These are phyloP conservation scores for Laticauda colubrina DNA, from an alignment of 2,113 vertebrate species.

Conservation along the genomic window DNA sequence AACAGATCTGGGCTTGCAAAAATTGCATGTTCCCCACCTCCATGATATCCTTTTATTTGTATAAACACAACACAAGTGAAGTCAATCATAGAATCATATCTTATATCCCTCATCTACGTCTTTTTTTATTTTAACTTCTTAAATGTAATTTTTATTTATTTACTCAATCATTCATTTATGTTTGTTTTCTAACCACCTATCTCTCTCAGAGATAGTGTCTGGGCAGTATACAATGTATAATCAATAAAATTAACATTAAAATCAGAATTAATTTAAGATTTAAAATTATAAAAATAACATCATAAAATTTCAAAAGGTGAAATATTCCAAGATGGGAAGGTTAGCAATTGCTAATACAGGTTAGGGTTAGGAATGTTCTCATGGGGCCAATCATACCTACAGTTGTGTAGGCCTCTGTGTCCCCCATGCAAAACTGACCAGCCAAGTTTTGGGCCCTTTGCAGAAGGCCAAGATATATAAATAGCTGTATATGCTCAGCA, in stretches of 20 bases:
- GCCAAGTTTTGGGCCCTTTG: not conserved
- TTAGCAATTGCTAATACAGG: not conserved
- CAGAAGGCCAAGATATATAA: conserved; percentile 19
- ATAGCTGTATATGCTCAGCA: conserved; percentile 43
- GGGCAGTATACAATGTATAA: not conserved
- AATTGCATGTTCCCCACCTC: not conserved
- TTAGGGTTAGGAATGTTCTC: not conserved
- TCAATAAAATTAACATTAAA: not conserved
- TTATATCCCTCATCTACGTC: not conserved
- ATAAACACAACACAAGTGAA: conserved; percentile 36
- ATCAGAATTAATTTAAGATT: not conserved
- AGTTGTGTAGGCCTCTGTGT: not conserved
- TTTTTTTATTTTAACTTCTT: conserved; percentile 38
- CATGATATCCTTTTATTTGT: not conserved
- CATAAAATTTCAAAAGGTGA: not conserved
- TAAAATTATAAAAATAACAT: not conserved
- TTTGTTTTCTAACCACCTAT: not conserved
- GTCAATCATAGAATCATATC: not conserved
- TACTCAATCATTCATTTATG: not conserved
- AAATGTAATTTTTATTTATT: not conserved
- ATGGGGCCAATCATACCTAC: not conserved
- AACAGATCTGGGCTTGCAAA: conserved; percentile 23
- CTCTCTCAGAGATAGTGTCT: not conserved
- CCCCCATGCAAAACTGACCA: not conserved
- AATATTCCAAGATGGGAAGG: not conserved